Evolutionary conservation across 2,113 vertebrate species (phyloP), one percentile per base, ranked within the genome.

Genomic region (Anhinga anhinga): DNA sequence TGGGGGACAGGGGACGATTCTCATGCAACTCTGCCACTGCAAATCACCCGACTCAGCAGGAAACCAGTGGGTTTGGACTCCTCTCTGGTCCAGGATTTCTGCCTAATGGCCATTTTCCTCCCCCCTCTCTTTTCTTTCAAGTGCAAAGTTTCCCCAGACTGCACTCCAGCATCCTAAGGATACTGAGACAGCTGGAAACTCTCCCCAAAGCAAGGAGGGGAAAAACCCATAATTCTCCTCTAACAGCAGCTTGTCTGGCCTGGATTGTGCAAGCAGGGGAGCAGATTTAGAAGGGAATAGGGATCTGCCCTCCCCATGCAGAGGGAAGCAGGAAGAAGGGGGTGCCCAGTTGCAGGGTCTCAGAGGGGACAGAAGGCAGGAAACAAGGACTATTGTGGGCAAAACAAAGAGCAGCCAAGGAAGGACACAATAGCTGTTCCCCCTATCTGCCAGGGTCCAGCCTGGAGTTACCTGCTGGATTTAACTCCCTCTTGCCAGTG

Each of bases 321-420:
- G 66, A 76, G 13, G 82, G 55, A 47, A 58, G 93, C 89, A 95
- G 92, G 96, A 94, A 95, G 95, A 92, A 92, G 49, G 47, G 95
- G 96, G 73, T 94, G 90, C 82, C 87, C 45, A n/a, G 30, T 70
- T 63, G 21, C 71, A 62, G 38, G 6, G 65, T 90, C 81, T 95
- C 83, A 44, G 38, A 95, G 71, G 63, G 90, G 80, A 92, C 67
- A 82, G 63, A 97, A 86, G 78, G 93, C 96, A 97, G 96, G 97
- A 97, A 98, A 82, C 63, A 2, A 74, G 34, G 90, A 82, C 95
- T 82, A 93, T 95, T 96, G 95, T 97, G 73, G 96, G 89, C 80
- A 96, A 82, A 96, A 96, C 93, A 93, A 95, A 96, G 90, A 74
- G 40, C 56, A 67, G 49, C 65, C 88, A 90, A 90, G 79, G 50